Conservation (phyloP, 30 jellyfish, hydroid and myxozoan species). For the Aurelia coerulea region DNA sequence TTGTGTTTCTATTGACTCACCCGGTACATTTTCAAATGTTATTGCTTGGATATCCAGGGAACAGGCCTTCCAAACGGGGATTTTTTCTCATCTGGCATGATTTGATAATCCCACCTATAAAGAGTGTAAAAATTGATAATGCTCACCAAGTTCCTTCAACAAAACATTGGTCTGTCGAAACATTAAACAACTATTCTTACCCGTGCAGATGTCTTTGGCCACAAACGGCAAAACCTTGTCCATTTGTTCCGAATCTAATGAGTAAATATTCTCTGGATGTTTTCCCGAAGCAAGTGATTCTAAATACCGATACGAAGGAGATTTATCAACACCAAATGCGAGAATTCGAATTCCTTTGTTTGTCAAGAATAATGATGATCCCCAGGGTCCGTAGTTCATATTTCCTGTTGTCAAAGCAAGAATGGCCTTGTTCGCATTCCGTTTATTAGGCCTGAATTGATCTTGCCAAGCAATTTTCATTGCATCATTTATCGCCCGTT, state of each 20-base stretch:
- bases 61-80: too few relatives aligned
- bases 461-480: slow-evolving; percentile 95
- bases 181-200: slow-evolving; percentile 35
- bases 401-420: slow-evolving; percentile 91
- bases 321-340: slow-evolving; percentile 89
- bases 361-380: slow-evolving; percentile 85
- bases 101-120: too few relatives aligned
- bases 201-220: slow-evolving; percentile 87
- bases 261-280: slow-evolving; percentile 88
- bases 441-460: slow-evolving; percentile 68
- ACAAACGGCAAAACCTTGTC: slow-evolving; percentile 82
- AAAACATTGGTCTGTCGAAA: too few relatives aligned
- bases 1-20: too few relatives aligned
- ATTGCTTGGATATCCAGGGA: too few relatives aligned
- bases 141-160: too few relatives aligned
- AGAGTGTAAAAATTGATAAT: too few relatives aligned
- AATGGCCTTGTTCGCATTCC: slow-evolving; percentile 79
- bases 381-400: slow-evolving; percentile 91
- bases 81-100: too few relatives aligned
- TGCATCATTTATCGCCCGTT: slow-evolving; percentile 89
- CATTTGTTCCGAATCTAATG: slow-evolving; percentile 87
- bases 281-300: slow-evolving; percentile 92
- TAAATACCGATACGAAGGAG: slow-evolving; percentile 79
- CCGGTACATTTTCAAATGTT: too few relatives aligned
- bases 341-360: slow-evolving; percentile 89